Base-by-base conservation (phyloP, 1,140 invertebrate genomes). In the Antheraea mylitta region DNA sequence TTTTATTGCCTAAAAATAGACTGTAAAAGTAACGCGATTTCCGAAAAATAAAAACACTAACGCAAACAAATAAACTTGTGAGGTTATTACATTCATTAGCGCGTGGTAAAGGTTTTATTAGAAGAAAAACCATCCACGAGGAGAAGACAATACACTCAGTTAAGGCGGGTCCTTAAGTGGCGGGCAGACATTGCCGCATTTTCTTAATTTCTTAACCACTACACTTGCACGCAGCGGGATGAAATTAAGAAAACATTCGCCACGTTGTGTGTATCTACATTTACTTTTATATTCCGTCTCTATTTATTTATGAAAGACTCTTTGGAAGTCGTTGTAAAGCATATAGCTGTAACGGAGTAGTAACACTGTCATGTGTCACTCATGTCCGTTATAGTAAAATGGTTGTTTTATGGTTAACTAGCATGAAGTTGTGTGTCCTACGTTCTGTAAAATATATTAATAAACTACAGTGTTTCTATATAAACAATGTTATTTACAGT, bases 241-340 rank as follows among this genome's bases (percentile, higher is more conserved):
- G 81, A 83, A 91, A 91, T 91, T 91, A 90, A 90, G 87, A 87
- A 89, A 90, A 89, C 89, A 89, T 90, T 88, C 80, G 73, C 78
- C 81, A 79, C 80, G 82, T 86, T 87, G 74, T 69, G 77, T 69
- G 11, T 48, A 65, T 37, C 61, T 63, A 63, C 30, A 63, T 63
- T 37, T 37, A 36, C 30, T 63, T 63, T 63, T 63, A 36, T 63
- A 16, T n/a, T 22, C 8, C 13, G 45, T 53, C 16, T 53, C 16
- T 53, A 53, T 53, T 53, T 53, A 53, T 53, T 53, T 53, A 53
- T 53, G 6, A 10, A 53, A 7, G 0, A 7, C 11, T 53, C 7
- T 6, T 53, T 11, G 16, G 45, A n/a, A 16, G 45, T 0, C 45
- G 22, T 2, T 30, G 22, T 30, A 30, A 30, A 30, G 22, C 1